These are phyloP conservation scores for Apoda limacodes DNA, from an alignment of 2,888 invertebrate genomes.

Conservation along the genomic window DNA sequence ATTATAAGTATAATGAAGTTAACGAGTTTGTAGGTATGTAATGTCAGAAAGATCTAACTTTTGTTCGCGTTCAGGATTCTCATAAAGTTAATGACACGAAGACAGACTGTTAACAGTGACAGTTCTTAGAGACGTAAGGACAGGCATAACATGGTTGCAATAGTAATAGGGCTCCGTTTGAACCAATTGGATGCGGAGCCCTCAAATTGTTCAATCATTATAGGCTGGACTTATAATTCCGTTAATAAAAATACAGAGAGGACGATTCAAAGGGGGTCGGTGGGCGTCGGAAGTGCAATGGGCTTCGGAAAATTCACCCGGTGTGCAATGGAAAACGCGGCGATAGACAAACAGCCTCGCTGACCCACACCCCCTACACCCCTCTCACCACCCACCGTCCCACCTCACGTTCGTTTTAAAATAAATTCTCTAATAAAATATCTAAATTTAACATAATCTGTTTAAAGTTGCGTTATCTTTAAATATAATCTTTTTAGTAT, in stretches of 20 bases:
- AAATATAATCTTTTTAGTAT: no score
- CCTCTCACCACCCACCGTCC: conserved; percentile 31
- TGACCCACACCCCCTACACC: conserved; percentile 47
- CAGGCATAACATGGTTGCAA: no score
- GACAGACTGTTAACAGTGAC: no score
- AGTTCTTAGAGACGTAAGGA: no score
- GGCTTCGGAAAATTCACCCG: conserved; percentile 67
- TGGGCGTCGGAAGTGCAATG: conserved; percentile 50
- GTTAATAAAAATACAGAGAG: conserved; percentile 64
- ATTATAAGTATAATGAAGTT: no score
- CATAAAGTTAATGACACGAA: no score
- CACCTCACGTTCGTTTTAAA: conserved; percentile 57
- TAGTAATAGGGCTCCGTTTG: conserved; percentile 50
- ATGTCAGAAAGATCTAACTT: no score
- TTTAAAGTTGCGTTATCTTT: no score
- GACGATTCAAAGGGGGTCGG: conserved; percentile 38
- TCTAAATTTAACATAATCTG: no score
- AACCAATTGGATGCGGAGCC: conserved; percentile 58
- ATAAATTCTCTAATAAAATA: conserved; percentile 54
- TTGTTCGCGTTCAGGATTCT: no score
- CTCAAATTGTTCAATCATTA: no score
- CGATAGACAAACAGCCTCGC: conserved; percentile 63
- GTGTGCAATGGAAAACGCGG: conserved; percentile 66
- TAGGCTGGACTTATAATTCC: conserved; percentile 63
- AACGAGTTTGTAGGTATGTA: no score